These are phyloP conservation scores for Diuraphis noxia DNA, from an alignment of 1,140 invertebrate species.

Conservation along the genomic window DNA sequence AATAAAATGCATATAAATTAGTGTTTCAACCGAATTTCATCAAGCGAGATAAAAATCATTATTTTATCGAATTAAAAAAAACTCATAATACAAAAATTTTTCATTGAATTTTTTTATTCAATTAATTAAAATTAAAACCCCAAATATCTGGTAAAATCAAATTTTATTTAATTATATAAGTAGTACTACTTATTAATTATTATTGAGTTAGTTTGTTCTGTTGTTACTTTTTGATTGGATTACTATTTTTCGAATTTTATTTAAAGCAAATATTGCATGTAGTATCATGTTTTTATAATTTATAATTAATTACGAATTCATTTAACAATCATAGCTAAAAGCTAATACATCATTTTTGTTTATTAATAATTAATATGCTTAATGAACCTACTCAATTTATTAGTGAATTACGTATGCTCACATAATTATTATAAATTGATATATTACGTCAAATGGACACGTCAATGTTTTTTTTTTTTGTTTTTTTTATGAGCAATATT, in stretches of 20 bases:
- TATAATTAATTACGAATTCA: no score
- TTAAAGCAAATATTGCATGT: not conserved
- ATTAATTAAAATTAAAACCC: not conserved
- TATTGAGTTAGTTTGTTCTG: not conserved
- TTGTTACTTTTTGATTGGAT: not conserved
- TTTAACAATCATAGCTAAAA: no score
- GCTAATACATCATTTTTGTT: no score
- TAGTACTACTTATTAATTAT: not conserved
- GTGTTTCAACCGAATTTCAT: not conserved
- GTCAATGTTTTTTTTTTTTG: not conserved
- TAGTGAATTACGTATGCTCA: no score
- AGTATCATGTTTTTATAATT: not conserved
- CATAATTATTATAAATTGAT: not conserved
- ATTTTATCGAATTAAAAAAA: not conserved
- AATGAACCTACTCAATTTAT: not conserved
- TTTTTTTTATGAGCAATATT: not conserved
- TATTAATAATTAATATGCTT: not conserved
- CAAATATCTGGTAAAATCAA: not conserved
- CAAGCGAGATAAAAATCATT: not conserved
- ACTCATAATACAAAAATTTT: not conserved
- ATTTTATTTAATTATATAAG: not conserved
- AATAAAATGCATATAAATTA: not conserved
- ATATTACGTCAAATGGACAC: not conserved
- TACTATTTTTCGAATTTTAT: not conserved
- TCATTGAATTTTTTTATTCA: not conserved